Evolutionary conservation across 30 jellyfish, hydroid and myxozoan species (phyloP).

Genomic region (Turritopsis dohrnii): DNA sequence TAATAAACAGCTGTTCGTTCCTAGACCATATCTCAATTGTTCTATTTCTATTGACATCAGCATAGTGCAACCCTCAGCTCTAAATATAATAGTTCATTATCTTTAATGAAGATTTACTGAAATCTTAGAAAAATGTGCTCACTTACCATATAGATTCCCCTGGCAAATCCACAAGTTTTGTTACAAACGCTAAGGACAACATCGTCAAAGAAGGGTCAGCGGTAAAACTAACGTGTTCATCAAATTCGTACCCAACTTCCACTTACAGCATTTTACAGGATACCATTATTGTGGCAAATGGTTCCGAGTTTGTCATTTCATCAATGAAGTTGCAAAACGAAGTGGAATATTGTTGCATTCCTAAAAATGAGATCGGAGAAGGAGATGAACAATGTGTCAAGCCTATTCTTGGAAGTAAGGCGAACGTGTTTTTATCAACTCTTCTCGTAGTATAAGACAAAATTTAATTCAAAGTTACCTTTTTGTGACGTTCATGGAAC

Average conservation of each 20-base stretch:
- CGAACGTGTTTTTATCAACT: neutral
- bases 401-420: neutral
- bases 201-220: neutral
- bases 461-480: too few species aligned
- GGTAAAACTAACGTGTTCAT: neutral
- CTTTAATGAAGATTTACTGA: neutral
- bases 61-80: too few species aligned
- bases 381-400: neutral
- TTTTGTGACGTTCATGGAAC: too few species aligned
- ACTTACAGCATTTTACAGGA: neutral
- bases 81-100: too few species aligned
- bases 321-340: neutral
- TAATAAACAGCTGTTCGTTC: too few species aligned
- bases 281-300: neutral
- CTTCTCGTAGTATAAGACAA: too few species aligned
- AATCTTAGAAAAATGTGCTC: neutral
- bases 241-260: conserved; percentile 1
- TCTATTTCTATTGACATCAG: too few species aligned
- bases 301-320: neutral
- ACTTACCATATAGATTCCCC: neutral
- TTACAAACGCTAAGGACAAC: neutral
- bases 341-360: neutral
- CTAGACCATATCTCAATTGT: too few species aligned
- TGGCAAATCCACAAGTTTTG: neutral
- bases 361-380: conserved; percentile 9